Evolutionary conservation across 2,888 invertebrate species (phyloP), one percentile per base, ranked within the genome.

Genomic region (Ethmia dodecea): DNA sequence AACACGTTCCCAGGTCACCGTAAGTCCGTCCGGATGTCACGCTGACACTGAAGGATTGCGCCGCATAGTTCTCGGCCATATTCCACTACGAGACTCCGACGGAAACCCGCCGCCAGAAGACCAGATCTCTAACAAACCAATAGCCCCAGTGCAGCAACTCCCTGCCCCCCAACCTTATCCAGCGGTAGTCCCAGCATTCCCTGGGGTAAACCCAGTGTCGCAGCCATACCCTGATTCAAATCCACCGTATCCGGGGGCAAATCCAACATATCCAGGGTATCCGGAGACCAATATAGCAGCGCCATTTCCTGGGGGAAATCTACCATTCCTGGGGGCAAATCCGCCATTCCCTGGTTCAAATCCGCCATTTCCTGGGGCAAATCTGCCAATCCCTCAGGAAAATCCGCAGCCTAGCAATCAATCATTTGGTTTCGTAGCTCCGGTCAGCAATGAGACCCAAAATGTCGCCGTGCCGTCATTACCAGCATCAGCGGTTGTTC

Each of bases 1-100:
- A n/a, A n/a, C n/a, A n/a, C n/a, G n/a, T 8, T 43, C 38, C 8
- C 50, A 84, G 84, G 71, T 78, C 0, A 54, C 47, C 3, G 47
- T 79, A 10, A 50, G 43, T 24, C 56, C 71, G 0, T 43, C 58
- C 1, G 72, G 72, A 1, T 83, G 83, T 32, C 81, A 81, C 43
- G 35, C 39, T 0, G 58, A 66, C 45, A 52, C 50, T 4, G 60
- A 64, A 0, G 61, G 64, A 1, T 36, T 45, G 0, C 53, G 46
- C 1, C 53, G 45, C 0, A 49, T 83, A 12, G 51, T 68, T 5
- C 56, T 86, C 10, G 84, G 84, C 0, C 69, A 61, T 3, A 43
- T 78, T 3, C 83, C 84, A 0, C 42, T 84, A 3, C 38, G 50
- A 0, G 71, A 62, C 14, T 63, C 48, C 42, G 68, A 70, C 31